A percentile compares a stretch with the other conserved stretches of the same genome.
Evolutionary conservation across 2,888 invertebrate species (phyloP).

Genomic region (Drosophila macrothrix): DNA sequence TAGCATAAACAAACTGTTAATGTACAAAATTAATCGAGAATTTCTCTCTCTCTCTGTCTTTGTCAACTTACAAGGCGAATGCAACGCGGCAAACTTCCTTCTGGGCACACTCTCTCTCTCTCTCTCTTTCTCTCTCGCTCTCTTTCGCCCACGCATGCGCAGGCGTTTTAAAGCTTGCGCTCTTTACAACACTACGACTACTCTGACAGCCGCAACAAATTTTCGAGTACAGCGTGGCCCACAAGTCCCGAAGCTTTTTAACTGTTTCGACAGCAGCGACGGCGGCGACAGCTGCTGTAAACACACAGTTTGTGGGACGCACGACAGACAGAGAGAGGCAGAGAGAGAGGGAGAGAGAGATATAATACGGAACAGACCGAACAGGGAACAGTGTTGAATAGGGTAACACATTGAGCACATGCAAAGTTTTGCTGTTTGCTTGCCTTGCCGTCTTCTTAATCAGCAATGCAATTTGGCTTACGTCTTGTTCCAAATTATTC

Average conservation of each 20-base stretch:
- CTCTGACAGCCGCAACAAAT: constrained; percentile 72
- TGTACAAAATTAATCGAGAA: constrained; percentile 3
- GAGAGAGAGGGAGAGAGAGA: background rate
- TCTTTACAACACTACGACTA: constrained; percentile 19
- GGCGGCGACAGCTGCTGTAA: constrained; percentile 70
- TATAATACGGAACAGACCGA: constrained; percentile 12
- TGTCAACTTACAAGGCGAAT: constrained; percentile 26
- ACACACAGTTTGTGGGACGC: constrained; percentile 35
- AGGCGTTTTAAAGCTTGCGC: constrained; percentile 35
- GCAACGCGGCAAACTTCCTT: constrained; percentile 61
- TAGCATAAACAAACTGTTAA: constrained; percentile 41
- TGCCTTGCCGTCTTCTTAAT: constrained; percentile 5
- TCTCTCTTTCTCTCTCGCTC: background rate
- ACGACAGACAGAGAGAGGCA: background rate
- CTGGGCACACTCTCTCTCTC: constrained; percentile 30
- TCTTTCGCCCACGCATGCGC: constrained; percentile 40
- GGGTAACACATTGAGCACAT: constrained; percentile 32
- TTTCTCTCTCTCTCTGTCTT: background rate
- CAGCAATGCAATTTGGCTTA: constrained; percentile 51
- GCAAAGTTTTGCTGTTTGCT: constrained; percentile 25
- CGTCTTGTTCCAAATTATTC: constrained; percentile 45
- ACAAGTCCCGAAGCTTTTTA: constrained; percentile 36
- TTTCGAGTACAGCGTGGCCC: constrained; percentile 60
- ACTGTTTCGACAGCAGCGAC: constrained; percentile 24
- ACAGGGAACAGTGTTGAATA: constrained; percentile 15